A percentile compares a stretch with the other conserved stretches of the same genome.
phyloP scores from a whole-genome alignment of 2,797 vertebrate genomes.

The Strix occidentalis region DNA sequence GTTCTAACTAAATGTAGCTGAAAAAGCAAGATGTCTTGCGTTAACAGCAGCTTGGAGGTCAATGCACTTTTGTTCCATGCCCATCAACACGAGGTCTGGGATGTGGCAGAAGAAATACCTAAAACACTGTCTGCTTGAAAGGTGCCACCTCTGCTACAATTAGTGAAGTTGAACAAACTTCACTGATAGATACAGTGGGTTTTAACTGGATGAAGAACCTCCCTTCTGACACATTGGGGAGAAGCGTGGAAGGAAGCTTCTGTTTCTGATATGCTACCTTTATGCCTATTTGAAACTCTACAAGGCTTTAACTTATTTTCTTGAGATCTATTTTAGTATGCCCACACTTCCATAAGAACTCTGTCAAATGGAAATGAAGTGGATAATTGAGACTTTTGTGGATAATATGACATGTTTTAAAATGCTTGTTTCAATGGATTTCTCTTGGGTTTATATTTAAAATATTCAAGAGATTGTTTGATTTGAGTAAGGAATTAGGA shows the following conservation, averaged over 20 bases:
- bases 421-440: not conserved
- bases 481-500: not conserved
- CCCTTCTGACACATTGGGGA: not conserved
- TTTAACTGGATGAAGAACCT: not conserved
- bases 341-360: not conserved
- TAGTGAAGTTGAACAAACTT: not conserved
- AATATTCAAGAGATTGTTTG: not conserved
- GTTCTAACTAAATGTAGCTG: not conserved
- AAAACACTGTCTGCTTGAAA: not conserved
- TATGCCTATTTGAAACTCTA: not conserved
- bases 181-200: not conserved
- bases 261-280: not conserved
- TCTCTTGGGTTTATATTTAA: not conserved
- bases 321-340: not conserved
- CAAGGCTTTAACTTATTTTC: not conserved
- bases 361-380: not conserved
- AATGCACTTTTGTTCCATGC: not conserved
- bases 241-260: not conserved
- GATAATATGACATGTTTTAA: not conserved
- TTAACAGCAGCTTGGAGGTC: not conserved
- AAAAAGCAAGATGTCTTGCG: not conserved
- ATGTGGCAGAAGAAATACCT: not conserved
- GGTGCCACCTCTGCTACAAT: not conserved
- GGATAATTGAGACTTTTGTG: not conserved
- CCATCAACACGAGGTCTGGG: not conserved